phyloP scores from a whole-genome alignment of 30 jellyfish, hydroid and myxozoan species.

The Mastigias papua region DNA sequence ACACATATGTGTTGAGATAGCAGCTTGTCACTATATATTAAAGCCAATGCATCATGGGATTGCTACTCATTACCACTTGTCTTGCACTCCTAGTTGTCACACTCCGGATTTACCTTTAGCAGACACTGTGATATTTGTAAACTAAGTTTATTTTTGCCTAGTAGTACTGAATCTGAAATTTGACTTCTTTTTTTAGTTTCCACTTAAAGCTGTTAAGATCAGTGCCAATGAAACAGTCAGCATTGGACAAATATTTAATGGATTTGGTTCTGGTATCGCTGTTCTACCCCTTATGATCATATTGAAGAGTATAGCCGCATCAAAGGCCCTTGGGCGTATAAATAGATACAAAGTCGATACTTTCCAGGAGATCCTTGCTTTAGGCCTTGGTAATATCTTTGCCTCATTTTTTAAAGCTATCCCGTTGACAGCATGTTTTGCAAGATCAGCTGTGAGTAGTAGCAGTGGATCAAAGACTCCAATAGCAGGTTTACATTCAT shows the following conservation, averaged over 20 bases:
- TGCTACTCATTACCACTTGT: no score
- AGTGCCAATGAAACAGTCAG: conserved; percentile 50
- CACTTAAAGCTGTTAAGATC: conserved; percentile 57
- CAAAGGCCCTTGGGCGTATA: conserved; percentile 78
- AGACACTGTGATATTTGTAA: no score
- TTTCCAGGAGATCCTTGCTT: conserved; percentile 80
- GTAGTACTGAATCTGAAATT: not conserved
- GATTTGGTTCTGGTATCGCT: conserved; percentile 86
- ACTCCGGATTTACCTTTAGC: no score
- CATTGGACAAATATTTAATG: conserved; percentile 33
- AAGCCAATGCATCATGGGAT: no score
- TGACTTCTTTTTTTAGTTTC: conserved; percentile 64
- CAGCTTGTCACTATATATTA: no score
- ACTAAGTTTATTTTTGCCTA: no score
- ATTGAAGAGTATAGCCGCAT: conserved; percentile 70
- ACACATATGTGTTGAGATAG: no score
- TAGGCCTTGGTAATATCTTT: conserved; percentile 76
- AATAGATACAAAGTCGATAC: conserved; percentile 73
- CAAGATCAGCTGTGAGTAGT: conserved; percentile 87
- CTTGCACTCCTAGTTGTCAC: no score
- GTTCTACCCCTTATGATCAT: conserved; percentile 75
- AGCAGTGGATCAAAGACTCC: conserved; percentile 88
- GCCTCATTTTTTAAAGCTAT: conserved; percentile 86
- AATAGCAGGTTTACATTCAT: conserved; percentile 65
- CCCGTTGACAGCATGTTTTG: conserved; percentile 89